Evolutionary conservation across 64 coral and sea anemone species (phyloP).

Genomic region (Pocillopora verrucosa): DNA sequence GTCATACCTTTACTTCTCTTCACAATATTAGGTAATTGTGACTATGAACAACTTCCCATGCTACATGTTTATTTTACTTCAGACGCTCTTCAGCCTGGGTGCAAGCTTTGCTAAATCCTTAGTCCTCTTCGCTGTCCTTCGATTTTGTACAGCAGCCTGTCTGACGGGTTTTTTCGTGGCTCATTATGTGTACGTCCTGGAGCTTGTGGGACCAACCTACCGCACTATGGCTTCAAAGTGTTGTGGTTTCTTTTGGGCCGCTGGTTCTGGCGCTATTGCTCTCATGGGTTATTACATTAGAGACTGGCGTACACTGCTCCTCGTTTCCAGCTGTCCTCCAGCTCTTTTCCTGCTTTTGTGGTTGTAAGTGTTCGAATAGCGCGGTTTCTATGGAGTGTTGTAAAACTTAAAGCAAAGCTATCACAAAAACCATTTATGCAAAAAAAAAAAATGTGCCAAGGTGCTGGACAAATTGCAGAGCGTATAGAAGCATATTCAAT

Average conservation of each 20-base stretch:
- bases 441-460: neutral
- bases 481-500: no score
- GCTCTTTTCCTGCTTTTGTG: slow-evolving; percentile 16
- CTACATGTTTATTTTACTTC: no score
- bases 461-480: no score
- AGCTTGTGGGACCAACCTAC: slow-evolving; percentile 47
- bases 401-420: no score
- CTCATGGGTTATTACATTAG: slow-evolving; percentile 53
- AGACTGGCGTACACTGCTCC: slow-evolving; percentile 50
- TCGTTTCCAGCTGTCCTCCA: slow-evolving; percentile 7
- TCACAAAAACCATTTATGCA: neutral
- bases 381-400: neutral
- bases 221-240: slow-evolving; percentile 37
- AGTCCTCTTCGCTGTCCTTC: slow-evolving; percentile 40
- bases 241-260: slow-evolving; percentile 22
- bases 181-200: slow-evolving; percentile 52
- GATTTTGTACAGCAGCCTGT: slow-evolving; percentile 26
- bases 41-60: neutral
- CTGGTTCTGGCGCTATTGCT: neutral
- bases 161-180: slow-evolving; percentile 30
- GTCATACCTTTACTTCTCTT: no score
- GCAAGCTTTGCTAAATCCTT: slow-evolving; percentile 44
- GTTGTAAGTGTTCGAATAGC: no score
- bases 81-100: slow-evolving; percentile 24
- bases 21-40: neutral